Base-by-base conservation (phyloP, 2,113 vertebrate species). In the Ceyx melanurus region DNA sequence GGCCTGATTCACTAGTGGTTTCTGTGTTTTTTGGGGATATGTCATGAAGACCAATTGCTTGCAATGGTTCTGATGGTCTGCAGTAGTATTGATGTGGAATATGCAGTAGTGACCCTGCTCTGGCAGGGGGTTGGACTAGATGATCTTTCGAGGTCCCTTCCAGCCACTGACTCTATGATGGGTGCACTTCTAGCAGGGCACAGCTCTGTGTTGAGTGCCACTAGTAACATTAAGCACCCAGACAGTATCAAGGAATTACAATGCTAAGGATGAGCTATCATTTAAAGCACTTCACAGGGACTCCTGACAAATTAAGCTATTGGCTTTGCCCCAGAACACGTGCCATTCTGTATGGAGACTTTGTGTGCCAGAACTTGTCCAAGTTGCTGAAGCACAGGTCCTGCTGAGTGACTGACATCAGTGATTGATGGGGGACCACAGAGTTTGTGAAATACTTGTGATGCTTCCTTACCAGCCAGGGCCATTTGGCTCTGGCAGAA, bases 281-380 rank as follows among this genome's bases (percentile, higher is more conserved):
- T 37, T 78, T 67, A 22, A 46, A 37, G 17, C 29, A 37, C 65
- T 62, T 81, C 26, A 62, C 9, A 45, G 23, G 35, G 17, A 40
- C 33, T 71, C 11, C 16, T 48, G 53, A 89, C 45, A 29, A 28
- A 46, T 53, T 71, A 70, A 45, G 31, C 54, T 60, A 16, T 9
- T 42, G n/a, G 22, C 10, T 76, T 20, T 53, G 21, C 8, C 58
- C 6, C 35, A 57, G n/a, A 0, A 0, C 4, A 0, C 2, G n/a
- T 53, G 25, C 33, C 25, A 3, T 7, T 17, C 35, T 31, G 19
- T 9, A 28, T 3, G 10, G 40, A 45, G 56, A n/a, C 14, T 23
- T 42, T 9, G 2, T 66, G 42, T 31, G 60, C 13, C 79, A 88
- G 42, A 51, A 13, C 35, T 28, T 35, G 18, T 57, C 40, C 64